Percentiles rank a stretch among this genome's conserved stretches.
These are phyloP conservation scores for Tangara arthus DNA, from an alignment of 2,797 vertebrate genomes.

Conservation along the genomic window DNA sequence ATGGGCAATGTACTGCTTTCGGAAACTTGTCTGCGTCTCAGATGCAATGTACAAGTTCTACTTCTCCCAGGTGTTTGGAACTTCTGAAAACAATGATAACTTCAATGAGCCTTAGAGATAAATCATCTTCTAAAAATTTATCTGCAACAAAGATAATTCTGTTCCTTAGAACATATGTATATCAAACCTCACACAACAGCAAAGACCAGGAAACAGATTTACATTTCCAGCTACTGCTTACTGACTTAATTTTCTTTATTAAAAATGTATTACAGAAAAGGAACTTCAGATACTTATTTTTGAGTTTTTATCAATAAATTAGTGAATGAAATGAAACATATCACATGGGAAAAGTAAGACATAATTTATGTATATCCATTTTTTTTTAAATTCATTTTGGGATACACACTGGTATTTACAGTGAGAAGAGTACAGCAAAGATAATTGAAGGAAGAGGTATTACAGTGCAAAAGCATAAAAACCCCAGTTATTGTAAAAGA, in stretches of 20 bases:
- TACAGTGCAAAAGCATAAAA: background rate
- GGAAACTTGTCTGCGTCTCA: background rate
- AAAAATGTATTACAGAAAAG: background rate
- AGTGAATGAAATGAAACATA: background rate
- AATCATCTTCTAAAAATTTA: background rate
- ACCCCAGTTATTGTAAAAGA: slow-evolving; percentile 40
- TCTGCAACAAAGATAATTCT: background rate
- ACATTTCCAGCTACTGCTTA: background rate
- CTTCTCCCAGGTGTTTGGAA: background rate
- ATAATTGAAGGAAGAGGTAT: slow-evolving; percentile 13
- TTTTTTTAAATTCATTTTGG: background rate
- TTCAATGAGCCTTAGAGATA: background rate
- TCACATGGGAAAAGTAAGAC: background rate
- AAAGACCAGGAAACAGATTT: background rate
- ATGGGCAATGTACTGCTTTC: background rate
- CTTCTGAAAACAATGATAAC: background rate
- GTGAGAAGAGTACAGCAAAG: background rate
- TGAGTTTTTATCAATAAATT: background rate
- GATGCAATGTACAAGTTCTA: background rate
- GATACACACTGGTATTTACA: background rate
- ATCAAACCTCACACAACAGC: background rate
- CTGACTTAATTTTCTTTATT: background rate
- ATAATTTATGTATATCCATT: background rate
- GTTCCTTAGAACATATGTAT: background rate
- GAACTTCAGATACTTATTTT: background rate